Evolutionary conservation across 1,140 invertebrate species (phyloP), one percentile per base, ranked within the genome.

Genomic region (Samia ricini): DNA sequence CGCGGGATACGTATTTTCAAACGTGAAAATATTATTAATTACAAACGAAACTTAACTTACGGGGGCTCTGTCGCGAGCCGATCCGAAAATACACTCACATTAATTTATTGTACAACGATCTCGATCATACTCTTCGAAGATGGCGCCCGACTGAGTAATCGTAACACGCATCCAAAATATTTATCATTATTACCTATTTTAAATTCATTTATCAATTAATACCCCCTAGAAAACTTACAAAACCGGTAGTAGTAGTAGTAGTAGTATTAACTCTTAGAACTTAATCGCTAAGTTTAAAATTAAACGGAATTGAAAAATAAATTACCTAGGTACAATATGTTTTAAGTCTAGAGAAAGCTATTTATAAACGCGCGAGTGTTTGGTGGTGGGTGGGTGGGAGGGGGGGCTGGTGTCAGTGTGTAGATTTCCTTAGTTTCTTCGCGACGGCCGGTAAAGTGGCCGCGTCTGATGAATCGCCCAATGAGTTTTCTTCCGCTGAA

Each of bases 291-390:
- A 86, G 74, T 91, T n/a, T 90, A 91, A 90, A 89, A 90, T 91
- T 91, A 91, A 91, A 86, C 90, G 89, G 89, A 91, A 91, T 91
- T 91, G 83, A 89, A 91, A 90, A 91, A 91, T 91, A 91, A 91
- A 91, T 91, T 91, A 91, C 83, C 90, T 91, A 91, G 90, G 89
- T 91, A 91, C 90, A 91, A 90, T 91, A 84, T n/a, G n/a, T n/a
- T 90, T 89, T 90, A 83, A 88, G 82, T 87, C 84, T 90, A 89
- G 71, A 89, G 71, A 79, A 82, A 87, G 83, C 77, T 89, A 87
- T 84, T 81, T 85, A 88, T 86, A 86, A 74, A 77, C 79, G 83
- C 81, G 75, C 79, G 81, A 69, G 83, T 79, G 74, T 64, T 76
- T 75, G 79, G 82, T 74, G 81, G 76, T 75, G 60, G 79, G 85